Base-by-base conservation (phyloP, 1,140 invertebrate species). In the Triops cancriformis region DNA sequence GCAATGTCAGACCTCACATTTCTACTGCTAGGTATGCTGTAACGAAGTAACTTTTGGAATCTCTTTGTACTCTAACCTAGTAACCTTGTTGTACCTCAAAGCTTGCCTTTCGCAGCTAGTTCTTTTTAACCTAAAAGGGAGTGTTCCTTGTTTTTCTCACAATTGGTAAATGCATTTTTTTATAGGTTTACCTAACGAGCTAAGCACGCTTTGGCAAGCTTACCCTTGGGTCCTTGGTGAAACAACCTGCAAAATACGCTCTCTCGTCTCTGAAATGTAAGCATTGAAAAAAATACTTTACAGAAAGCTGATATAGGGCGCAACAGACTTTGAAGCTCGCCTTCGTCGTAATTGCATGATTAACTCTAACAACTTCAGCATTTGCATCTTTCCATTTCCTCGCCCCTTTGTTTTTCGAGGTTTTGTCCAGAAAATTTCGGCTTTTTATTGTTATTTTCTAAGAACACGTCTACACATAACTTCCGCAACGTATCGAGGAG, bases 1-100 rank as follows among this genome's bases (percentile, higher is more conserved):
- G 95, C 97, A 7, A 87, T 98, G 72, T 96, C 95, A 0, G 97
- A 99, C 84, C 87, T 99, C 27, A 85, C 98, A 10, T 86, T 98
- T 5, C 87, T 99, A 7, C 73, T 88, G 1, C 80, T 88, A 10
- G 88, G 88, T 80, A 76, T 1, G 23, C 31, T 7, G 31, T 37
- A 37, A 37, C 2, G 31, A 37, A 37, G 31, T 37, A 7, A 7
- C 2, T 37, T 37, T 37, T 4, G 7, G 7, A 37, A 4, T 7
- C 2, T 37, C 31, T 37, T 37, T 7, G n/a, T n/a, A 37, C 7
- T 37, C 31, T 4, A 37, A 37, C 31, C 7, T 37, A n/a, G n/a
- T n/a, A n/a, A n/a, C n/a, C n/a, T n/a, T n/a, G n/a, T n/a, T n/a
- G n/a, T n/a, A n/a, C n/a, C n/a, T 37, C 2, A 37, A 37, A 37